Conservation (phyloP, 2,888 invertebrate species). For the Myathropa florea region DNA sequence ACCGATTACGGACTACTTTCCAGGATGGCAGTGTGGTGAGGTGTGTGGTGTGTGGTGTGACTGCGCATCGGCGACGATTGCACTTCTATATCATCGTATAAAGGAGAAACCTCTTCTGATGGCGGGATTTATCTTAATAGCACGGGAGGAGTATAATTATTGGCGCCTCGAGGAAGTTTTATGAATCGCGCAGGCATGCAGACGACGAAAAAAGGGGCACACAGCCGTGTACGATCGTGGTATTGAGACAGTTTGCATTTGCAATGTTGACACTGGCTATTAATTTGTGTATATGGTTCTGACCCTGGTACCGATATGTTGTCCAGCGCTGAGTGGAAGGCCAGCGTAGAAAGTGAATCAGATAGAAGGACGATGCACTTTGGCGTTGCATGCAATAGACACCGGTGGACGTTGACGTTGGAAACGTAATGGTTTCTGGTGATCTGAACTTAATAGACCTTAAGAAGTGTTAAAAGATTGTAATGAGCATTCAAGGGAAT, state of each 20-base stretch:
- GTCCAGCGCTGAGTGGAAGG: conserved; percentile 15
- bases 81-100: conserved; percentile 15
- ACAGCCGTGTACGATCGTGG: conserved; percentile 17
- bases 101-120: conserved; percentile 36
- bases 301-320: conserved; percentile 45
- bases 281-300: conserved; percentile 55
- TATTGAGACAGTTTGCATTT: conserved; percentile 62
- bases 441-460: neutral
- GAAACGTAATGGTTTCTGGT: conserved; percentile 35
- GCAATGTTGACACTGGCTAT: conserved; percentile 63
- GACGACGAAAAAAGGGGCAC: neutral
- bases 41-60: neutral
- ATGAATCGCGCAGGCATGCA: conserved; percentile 4
- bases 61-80: conserved; percentile 1
- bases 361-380: conserved; percentile 44
- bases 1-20: neutral
- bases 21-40: neutral
- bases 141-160: conserved; percentile 75
- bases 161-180: conserved; percentile 73
- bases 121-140: conserved; percentile 75
- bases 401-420: neutral
- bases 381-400: conserved; percentile 9
- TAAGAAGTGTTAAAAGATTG: neutral
- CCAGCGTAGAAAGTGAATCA: conserved; percentile 52
- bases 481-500: neutral